phyloP scores from a whole-genome alignment of 2,113 vertebrate species.

The Etheostoma cragini region DNA sequence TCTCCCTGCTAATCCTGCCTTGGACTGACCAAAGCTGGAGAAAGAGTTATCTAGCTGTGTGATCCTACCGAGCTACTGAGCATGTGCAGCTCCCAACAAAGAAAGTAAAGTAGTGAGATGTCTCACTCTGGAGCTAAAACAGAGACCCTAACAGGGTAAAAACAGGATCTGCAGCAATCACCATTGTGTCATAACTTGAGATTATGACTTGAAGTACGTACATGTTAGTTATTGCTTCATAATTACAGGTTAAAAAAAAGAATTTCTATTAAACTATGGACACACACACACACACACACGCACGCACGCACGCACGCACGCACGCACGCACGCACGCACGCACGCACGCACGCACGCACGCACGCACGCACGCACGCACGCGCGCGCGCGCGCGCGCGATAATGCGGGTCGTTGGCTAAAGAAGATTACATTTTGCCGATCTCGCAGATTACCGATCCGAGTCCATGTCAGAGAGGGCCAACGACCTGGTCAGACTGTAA shows the following conservation, averaged over 20 bases:
- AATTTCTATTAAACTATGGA: conserved; percentile 16
- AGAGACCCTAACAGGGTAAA: too few relatives aligned
- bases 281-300: neutral
- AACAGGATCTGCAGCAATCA: too few relatives aligned
- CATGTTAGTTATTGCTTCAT: neutral
- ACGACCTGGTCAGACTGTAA: conserved; percentile 22
- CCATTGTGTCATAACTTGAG: neutral
- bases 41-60: too few relatives aligned
- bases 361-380: conserved; percentile 2
- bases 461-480: conserved; percentile 53
- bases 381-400: too few relatives aligned
- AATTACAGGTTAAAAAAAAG: conserved; percentile 5
- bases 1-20: too few relatives aligned
- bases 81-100: too few relatives aligned
- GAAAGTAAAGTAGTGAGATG: too few relatives aligned
- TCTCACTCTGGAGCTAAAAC: too few relatives aligned
- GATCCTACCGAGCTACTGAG: too few relatives aligned
- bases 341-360: too few relatives aligned
- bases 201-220: neutral
- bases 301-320: neutral
- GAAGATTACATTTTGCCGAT: conserved; percentile 83
- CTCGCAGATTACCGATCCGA: conserved; percentile 75
- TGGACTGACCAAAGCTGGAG: too few relatives aligned
- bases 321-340: too few relatives aligned
- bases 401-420: conserved; percentile 68